These are phyloP conservation scores for Laothoe populi DNA, from an alignment of 2,888 invertebrate species.

Conservation along the genomic window DNA sequence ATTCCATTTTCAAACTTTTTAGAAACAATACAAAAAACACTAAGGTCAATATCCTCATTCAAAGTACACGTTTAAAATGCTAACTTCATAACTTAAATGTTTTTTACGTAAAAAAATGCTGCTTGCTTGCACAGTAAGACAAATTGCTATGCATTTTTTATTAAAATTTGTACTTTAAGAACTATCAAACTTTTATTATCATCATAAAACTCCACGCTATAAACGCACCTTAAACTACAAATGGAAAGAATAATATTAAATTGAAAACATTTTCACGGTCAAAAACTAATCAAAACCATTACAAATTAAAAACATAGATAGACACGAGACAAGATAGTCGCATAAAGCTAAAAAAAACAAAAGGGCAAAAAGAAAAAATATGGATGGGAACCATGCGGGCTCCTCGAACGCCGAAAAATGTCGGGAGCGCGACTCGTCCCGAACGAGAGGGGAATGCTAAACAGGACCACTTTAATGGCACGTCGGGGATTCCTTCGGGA, in stretches of 20 bases:
- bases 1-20: neutral
- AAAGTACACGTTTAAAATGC: constrained; percentile 12
- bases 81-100: neutral
- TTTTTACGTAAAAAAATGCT: constrained; percentile 17
- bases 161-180: neutral
- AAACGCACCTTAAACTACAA: neutral
- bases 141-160: neutral
- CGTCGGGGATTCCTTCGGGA: constrained; percentile 57
- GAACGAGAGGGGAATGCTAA: constrained; percentile 80
- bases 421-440: constrained; percentile 64
- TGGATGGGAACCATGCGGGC: constrained; percentile 65
- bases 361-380: constrained; percentile 54
- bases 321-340: constrained; percentile 42
- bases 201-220: neutral
- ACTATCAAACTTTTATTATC: neutral
- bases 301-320: constrained; percentile 42
- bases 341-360: constrained; percentile 52
- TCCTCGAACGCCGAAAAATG: constrained; percentile 75
- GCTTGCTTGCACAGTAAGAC: neutral
- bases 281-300: constrained; percentile 32
- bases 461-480: constrained; percentile 71
- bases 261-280: neutral
- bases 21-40: neutral
- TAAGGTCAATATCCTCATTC: constrained; percentile 11
- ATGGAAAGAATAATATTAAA: neutral